These are phyloP conservation scores for Mus minutoides DNA, from an alignment of 2,797 vertebrate genomes.

Conservation along the genomic window DNA sequence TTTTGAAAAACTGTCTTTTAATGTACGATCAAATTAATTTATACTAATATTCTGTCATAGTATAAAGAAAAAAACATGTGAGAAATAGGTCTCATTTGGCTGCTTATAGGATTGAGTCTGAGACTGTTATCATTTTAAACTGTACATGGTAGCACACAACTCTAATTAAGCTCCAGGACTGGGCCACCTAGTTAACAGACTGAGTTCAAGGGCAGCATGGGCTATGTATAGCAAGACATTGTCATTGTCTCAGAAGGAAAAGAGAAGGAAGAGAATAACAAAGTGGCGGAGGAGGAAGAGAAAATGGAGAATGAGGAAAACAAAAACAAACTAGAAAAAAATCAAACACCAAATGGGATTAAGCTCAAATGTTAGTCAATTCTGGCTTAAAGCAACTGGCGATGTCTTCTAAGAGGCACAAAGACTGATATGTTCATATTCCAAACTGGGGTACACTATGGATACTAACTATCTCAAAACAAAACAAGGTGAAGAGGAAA, in stretches of 20 bases:
- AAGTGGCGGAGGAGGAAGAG: neutral
- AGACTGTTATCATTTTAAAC: slow-evolving; percentile 7
- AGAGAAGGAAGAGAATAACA: neutral
- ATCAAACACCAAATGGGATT: neutral
- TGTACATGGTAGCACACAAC: neutral
- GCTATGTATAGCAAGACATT: neutral
- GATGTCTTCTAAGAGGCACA: neutral
- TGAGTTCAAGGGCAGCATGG: neutral
- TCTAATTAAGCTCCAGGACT: neutral
- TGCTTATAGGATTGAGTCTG: slow-evolving; percentile 24
- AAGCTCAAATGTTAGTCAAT: neutral
- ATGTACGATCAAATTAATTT: slow-evolving; percentile 49
- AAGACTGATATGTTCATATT: neutral
- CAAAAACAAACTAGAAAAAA: neutral
- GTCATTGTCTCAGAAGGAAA: neutral
- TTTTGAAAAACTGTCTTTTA: slow-evolving; percentile 51
- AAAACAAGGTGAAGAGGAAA: slow-evolving; percentile 1
- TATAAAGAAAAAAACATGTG: slow-evolving; percentile 30
- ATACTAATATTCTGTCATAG: slow-evolving; percentile 40
- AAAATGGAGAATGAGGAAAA: neutral
- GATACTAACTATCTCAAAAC: neutral
- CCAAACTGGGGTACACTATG: neutral
- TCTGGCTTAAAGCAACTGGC: slow-evolving; percentile 23
- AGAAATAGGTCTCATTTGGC: slow-evolving; percentile 24
- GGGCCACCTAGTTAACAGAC: neutral